Evolutionary conservation across 2,888 invertebrate species (phyloP), one percentile per base, ranked within the genome.

Genomic region (Lydus trimaculatus): DNA sequence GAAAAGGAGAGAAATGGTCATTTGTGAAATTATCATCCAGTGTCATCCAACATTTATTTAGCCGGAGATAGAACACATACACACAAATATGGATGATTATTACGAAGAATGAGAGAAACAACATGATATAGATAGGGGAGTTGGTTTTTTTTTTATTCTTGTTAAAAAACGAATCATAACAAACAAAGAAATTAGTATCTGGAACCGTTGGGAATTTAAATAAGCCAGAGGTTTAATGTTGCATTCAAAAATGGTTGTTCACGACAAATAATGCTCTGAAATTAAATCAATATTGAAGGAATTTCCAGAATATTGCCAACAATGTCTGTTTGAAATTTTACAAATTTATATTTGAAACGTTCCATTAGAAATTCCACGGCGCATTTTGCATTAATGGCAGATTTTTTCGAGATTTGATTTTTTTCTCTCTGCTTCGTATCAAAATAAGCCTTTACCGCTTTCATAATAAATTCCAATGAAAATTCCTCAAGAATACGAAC

Each of bases 21-120:
- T 79, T 77, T 77, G 75, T 72, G 78, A 78, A 78, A 81, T 81
- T 80, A 79, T 79, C 79, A 77, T 77, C 73, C 73, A 69, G 71
- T 71, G 72, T 75, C 76, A 77, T 76, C 74, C 76, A 73, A 68
- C 70, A 67, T 70, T 71, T 65, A 69, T 20, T 48, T 9, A 33
- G 33, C 31, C 31, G 13, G 60, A 31, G 31, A 60, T 28, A 25
- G 60, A n/a, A 60, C 33, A 28, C 59, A 59, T 33, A 58, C n/a
- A n/a, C 17, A 43, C 43, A 43, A 20, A 20, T 20, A 11, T 20
- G 8, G 9, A 20, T n/a, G 3, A 43, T 43, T 7, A 43, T 17
- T 1, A 31, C 31, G 7, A 31, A 58, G 58, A 59, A 59, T 11
- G 17, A n/a, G 31, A 28, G 28, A n/a, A 13, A 59, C 9, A 59